Percentiles rank a stretch among this genome's conserved stretches.
phyloP scores from a whole-genome alignment of 2,797 vertebrate genomes.

The Thripadectes ignobilis region DNA sequence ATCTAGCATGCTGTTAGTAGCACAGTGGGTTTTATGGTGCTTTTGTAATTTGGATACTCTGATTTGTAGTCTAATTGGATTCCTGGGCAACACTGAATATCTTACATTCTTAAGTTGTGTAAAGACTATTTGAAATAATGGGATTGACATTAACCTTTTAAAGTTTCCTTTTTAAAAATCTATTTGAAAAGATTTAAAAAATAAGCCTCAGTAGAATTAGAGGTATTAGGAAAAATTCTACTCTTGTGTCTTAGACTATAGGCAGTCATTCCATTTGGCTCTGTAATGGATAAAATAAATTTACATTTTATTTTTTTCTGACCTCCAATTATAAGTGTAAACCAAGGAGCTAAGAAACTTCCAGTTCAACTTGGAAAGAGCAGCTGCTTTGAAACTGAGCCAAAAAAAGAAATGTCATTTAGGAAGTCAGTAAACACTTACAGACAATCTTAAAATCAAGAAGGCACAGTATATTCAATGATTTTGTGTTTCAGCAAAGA shows the following conservation, averaged over 20 bases:
- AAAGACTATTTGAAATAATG: not conserved
- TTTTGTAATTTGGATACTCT: not conserved
- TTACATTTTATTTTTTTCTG: not conserved
- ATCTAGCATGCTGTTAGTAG: slow-evolving; percentile 9
- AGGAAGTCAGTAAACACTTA: not conserved
- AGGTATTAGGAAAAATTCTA: not conserved
- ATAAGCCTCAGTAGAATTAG: not conserved
- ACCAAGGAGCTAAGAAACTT: not conserved
- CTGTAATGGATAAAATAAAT: not conserved
- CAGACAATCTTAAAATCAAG: not conserved
- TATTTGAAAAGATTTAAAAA: not conserved
- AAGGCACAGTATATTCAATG: not conserved
- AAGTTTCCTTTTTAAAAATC: not conserved
- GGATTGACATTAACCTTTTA: not conserved
- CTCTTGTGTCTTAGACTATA: not conserved
- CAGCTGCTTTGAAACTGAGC: not conserved
- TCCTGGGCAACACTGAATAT: not conserved
- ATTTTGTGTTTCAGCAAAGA: not conserved
- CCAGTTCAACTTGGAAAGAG: not conserved
- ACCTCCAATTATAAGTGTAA: not conserved
- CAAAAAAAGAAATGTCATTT: not conserved
- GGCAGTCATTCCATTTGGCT: not conserved
- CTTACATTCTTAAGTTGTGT: not conserved
- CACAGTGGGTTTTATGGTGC: not conserved
- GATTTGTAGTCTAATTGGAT: not conserved